Conservation (phyloP, 2,888 invertebrate genomes). For the Nipponacmea schrenckii region DNA sequence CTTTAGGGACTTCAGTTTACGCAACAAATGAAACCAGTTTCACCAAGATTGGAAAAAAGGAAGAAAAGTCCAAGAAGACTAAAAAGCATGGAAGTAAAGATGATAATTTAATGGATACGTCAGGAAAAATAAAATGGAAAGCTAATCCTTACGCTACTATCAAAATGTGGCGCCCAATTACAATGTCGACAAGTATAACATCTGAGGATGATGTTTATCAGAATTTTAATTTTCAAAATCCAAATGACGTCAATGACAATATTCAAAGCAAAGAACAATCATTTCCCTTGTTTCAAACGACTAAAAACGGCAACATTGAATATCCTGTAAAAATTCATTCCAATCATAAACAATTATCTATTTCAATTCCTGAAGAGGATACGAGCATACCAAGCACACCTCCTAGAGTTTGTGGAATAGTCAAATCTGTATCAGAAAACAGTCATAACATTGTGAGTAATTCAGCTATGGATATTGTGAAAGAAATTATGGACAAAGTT, state of each 20-base stretch:
- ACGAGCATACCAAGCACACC: neutral
- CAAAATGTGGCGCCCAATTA: constrained; percentile 56
- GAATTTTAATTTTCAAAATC: constrained; percentile 32
- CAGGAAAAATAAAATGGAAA: constrained; percentile 32
- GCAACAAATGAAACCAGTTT: constrained; percentile 20
- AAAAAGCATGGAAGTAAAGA: constrained; percentile 36
- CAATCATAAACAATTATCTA: neutral
- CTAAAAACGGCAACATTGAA: neutral
- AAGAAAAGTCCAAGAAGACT: neutral
- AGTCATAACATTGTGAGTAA: constrained; percentile 51
- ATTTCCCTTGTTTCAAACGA: neutral
- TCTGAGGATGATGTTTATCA: constrained; percentile 37
- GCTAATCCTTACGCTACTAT: constrained; percentile 54
- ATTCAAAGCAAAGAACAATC: neutral
- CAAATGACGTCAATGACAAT: neutral
- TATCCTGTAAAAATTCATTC: neutral
- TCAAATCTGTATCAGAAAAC: constrained; percentile 37
- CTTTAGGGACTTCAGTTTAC: constrained; percentile 45
- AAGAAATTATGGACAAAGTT: constrained; percentile 43
- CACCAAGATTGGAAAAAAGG: constrained; percentile 11
- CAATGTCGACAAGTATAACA: constrained; percentile 39
- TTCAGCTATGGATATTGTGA: constrained; percentile 47
- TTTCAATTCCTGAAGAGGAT: neutral
- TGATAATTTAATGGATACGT: constrained; percentile 37
- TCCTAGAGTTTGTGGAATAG: no score